Percentiles rank a stretch among this genome's conserved stretches.
phyloP scores from a whole-genome alignment of 2,797 vertebrate genomes.

The Urophycis tenuis region DNA sequence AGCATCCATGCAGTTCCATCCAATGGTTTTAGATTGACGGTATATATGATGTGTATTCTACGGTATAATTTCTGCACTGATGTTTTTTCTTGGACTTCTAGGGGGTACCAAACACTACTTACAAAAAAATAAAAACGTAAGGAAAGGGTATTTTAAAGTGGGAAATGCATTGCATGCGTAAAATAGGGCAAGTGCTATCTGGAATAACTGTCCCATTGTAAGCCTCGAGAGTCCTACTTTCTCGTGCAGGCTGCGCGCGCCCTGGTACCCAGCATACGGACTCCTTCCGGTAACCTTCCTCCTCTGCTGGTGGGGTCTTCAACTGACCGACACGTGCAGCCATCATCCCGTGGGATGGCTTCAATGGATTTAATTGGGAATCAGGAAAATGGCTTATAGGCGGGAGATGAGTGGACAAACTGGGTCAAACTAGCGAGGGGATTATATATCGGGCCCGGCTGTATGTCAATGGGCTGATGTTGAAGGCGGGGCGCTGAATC shows the following conservation, averaged over 20 bases:
- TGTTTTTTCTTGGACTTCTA: not conserved
- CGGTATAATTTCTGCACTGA: not conserved
- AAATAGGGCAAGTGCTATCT: not conserved
- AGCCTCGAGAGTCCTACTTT: conserved; percentile 15
- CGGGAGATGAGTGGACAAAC: conserved; percentile 45
- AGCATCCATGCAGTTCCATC: not conserved
- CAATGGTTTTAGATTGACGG: not conserved
- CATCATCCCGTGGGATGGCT: conserved; percentile 40
- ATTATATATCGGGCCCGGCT: conserved; percentile 4
- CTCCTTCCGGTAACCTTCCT: conserved; percentile 24
- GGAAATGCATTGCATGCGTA: not conserved
- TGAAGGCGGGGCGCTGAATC: not conserved
- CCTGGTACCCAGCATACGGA: conserved; percentile 10
- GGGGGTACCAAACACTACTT: too few relatives aligned
- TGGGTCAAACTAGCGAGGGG: conserved; percentile 42
- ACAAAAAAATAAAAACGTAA: not conserved
- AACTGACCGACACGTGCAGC: conserved; percentile 31
- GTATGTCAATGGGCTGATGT: not conserved
- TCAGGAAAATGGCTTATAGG: conserved; percentile 42
- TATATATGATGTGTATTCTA: not conserved
- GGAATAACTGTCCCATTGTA: not conserved
- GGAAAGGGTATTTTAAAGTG: not conserved
- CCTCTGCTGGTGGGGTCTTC: not conserved
- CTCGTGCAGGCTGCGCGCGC: conserved; percentile 9
- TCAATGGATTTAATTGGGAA: conserved; percentile 53